phyloP scores from a whole-genome alignment of 2,113 vertebrate species.

The Triplophysa rosa region DNA sequence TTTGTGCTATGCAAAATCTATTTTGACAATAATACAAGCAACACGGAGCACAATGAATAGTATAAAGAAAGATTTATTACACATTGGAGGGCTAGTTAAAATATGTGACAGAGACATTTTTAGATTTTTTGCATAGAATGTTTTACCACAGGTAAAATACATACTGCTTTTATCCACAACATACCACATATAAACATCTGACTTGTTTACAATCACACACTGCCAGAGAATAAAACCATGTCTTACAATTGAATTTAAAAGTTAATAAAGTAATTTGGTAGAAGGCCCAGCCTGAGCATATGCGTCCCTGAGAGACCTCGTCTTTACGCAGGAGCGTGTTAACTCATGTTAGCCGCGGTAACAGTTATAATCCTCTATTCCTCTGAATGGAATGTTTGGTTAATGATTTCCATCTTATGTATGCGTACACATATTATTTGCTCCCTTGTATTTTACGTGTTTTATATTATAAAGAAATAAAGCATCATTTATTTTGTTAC shows the following conservation, averaged over 20 bases:
- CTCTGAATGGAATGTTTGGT: constrained; percentile 1
- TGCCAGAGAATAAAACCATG: constrained; percentile 1
- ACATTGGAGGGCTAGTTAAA: constrained; percentile 7
- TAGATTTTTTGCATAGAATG: not conserved
- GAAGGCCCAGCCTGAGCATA: constrained; percentile 18
- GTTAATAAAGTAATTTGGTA: constrained; percentile 29
- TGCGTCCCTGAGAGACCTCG: constrained; percentile 26
- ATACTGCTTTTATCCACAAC: constrained; percentile 19
- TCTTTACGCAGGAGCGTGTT: constrained; percentile 10
- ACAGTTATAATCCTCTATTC: not conserved
- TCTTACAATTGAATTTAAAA: not conserved
- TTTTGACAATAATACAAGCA: not conserved
- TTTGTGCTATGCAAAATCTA: not conserved
- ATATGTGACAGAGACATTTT: not conserved
- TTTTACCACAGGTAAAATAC: constrained; percentile 38
- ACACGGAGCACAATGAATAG: not conserved
- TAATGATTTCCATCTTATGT: not conserved
- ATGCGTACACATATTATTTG: not conserved
- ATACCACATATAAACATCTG: not conserved
- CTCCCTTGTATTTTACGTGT: constrained; percentile 20
- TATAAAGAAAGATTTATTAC: constrained; percentile 38
- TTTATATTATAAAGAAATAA: not conserved
- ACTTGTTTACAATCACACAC: not conserved
- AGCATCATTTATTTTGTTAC: not conserved
- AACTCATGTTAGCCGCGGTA: not conserved